phyloP scores from a whole-genome alignment of 2,797 vertebrate genomes.

The Macropus fuliginosus region DNA sequence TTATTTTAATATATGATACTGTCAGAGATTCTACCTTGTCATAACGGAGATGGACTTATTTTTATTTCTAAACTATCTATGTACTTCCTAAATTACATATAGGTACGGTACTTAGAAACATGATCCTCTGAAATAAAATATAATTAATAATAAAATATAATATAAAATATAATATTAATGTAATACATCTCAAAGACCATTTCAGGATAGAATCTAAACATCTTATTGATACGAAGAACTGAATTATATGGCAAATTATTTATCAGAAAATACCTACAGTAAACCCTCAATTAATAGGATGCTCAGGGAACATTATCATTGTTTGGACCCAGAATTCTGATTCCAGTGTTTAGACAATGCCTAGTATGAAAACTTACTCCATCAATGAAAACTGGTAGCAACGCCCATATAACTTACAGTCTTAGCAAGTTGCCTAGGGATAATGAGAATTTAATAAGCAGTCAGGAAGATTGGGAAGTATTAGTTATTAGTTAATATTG shows the following conservation, averaged over 20 bases:
- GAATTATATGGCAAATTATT: constrained; percentile 1
- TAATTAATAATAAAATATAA: background rate
- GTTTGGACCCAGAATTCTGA: background rate
- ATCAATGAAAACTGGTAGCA: background rate
- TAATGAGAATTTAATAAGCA: background rate
- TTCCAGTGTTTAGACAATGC: background rate
- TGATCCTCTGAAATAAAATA: background rate
- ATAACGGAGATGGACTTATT: background rate
- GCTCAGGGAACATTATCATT: background rate
- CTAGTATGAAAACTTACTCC: background rate
- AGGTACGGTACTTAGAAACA: background rate
- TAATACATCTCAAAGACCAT: background rate
- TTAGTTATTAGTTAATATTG: no score
- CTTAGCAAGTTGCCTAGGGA: background rate
- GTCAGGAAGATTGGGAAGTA: background rate
- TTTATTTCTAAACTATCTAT: background rate
- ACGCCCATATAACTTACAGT: background rate
- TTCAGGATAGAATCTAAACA: constrained; percentile 15
- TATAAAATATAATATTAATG: no score
- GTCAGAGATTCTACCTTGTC: background rate
- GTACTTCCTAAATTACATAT: background rate
- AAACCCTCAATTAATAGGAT: background rate
- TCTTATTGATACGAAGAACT: constrained; percentile 2
- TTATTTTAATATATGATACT: background rate
- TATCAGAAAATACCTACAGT: constrained; percentile 16